Evolutionary conservation across 2,888 invertebrate species (phyloP).

Genomic region (Gisinianus flammeolus): DNA sequence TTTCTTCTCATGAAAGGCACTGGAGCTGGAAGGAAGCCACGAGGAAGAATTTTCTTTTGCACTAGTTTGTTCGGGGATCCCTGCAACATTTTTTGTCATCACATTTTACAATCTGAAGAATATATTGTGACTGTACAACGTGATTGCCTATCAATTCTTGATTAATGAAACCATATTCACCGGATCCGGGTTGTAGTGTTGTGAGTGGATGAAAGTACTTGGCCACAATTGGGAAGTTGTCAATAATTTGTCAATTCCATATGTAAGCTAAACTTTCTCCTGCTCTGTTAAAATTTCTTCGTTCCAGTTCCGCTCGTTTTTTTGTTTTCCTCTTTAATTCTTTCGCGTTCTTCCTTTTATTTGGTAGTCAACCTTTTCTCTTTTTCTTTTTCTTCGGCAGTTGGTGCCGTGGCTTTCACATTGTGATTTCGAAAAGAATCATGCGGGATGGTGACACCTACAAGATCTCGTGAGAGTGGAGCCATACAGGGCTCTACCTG

Average conservation of each 20-base stretch:
- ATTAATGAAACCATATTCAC: neutral
- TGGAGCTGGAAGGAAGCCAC: neutral
- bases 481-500: slow-evolving; percentile 40
- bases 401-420: too few species aligned
- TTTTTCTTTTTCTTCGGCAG: slow-evolving; percentile 56
- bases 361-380: slow-evolving; percentile 38
- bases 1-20: neutral
- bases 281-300: slow-evolving; percentile 59
- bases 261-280: slow-evolving; percentile 32
- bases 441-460: slow-evolving; percentile 56
- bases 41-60: neutral
- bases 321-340: too few species aligned
- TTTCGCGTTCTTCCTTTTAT: too few species aligned
- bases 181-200: neutral
- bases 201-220: slow-evolving; percentile 24
- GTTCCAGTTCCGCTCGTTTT: too few species aligned
- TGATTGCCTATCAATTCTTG: slow-evolving; percentile 25
- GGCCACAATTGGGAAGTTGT: slow-evolving; percentile 9
- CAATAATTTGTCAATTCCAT: slow-evolving; percentile 35
- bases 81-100: slow-evolving; percentile 22
- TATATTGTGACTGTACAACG: slow-evolving; percentile 37
- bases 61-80: slow-evolving; percentile 9
- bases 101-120: slow-evolving; percentile 39
- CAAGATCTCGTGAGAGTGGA: slow-evolving; percentile 50
- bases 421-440: slow-evolving; percentile 56